Percentiles rank a stretch among this genome's conserved stretches.
Conservation (phyloP, 2,888 invertebrate genomes). For the Agrilus biguttatus region DNA sequence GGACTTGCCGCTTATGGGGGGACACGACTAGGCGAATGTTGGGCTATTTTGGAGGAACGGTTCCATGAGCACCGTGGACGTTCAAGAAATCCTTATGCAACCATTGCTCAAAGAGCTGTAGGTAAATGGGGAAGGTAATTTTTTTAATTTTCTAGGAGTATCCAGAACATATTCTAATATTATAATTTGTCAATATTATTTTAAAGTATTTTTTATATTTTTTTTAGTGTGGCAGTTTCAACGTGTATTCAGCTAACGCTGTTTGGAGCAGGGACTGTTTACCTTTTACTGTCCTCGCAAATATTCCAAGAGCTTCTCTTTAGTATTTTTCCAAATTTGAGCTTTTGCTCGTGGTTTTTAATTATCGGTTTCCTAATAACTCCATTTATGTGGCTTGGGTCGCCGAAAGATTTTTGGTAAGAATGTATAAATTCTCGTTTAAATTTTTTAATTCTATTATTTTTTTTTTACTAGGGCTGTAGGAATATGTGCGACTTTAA, state of each 20-base stretch:
- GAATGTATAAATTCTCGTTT: slow-evolving; percentile 12
- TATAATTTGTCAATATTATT: not conserved
- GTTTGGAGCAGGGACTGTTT: slow-evolving; percentile 53
- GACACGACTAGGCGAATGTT: slow-evolving; percentile 50
- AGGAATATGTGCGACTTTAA: slow-evolving; percentile 46
- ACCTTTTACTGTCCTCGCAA: slow-evolving; percentile 49
- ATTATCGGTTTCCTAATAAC: slow-evolving; percentile 43
- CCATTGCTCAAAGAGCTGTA: slow-evolving; percentile 47
- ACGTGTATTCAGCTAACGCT: slow-evolving; percentile 46
- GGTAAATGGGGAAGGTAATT: slow-evolving; percentile 43
- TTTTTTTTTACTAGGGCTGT: slow-evolving; percentile 35
- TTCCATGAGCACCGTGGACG: slow-evolving; percentile 43
- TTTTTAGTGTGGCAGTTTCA: slow-evolving; percentile 36
- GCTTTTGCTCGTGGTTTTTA: slow-evolving; percentile 49
- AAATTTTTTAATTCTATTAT: too few species aligned
- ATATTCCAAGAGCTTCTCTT: slow-evolving; percentile 44
- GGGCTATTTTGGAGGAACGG: slow-evolving; percentile 52
- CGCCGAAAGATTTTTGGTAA: slow-evolving; percentile 61
- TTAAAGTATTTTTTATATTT: not conserved
- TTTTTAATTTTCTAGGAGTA: not conserved
- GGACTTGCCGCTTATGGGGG: slow-evolving; percentile 50
- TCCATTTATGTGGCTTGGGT: slow-evolving; percentile 50
- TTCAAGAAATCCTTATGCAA: slow-evolving; percentile 52
- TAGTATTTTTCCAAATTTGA: slow-evolving; percentile 34
- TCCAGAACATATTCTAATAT: too few species aligned